Percentiles rank a stretch among this genome's conserved stretches.
Conservation (phyloP, 1,140 invertebrate species). For the Cotesia glomerata region DNA sequence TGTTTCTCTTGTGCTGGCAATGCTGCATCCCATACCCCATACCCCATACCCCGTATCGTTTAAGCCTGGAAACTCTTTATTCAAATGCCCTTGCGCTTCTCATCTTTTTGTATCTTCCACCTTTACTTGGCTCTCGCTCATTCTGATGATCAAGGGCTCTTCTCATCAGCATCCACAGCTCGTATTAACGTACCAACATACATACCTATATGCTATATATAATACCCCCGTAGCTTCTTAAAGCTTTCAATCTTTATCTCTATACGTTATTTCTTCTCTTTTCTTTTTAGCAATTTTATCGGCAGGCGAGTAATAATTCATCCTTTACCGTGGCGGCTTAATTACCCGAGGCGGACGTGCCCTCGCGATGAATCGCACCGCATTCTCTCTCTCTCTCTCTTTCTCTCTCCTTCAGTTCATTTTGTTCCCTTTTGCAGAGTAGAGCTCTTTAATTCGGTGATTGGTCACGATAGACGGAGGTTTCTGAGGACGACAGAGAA, state of each 20-base stretch:
- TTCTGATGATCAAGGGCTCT: background rate
- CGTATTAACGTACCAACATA: background rate
- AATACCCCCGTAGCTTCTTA: too few species aligned
- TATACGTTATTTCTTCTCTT: background rate
- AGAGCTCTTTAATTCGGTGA: slow-evolving; percentile 33
- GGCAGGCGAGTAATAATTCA: slow-evolving; percentile 40
- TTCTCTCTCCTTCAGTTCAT: slow-evolving; percentile 3
- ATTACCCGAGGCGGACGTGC: slow-evolving; percentile 42
- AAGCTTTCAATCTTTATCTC: slow-evolving; percentile 14
- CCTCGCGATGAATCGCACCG: slow-evolving; percentile 34
- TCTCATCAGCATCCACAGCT: too few species aligned
- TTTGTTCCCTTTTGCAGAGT: background rate
- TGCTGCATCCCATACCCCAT: too few species aligned
- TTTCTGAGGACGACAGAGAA: background rate
- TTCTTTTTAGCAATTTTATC: slow-evolving; percentile 38
- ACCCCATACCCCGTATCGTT: too few species aligned
- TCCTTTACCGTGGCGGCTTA: slow-evolving; percentile 42
- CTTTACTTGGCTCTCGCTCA: background rate
- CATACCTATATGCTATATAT: background rate
- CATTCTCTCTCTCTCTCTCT: slow-evolving; percentile 5
- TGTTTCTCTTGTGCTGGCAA: slow-evolving; percentile 3
- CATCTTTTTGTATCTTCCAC: slow-evolving; percentile 6
- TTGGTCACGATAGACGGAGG: slow-evolving; percentile 29
- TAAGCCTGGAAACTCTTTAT: background rate
- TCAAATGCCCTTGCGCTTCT: slow-evolving; percentile 17